These are phyloP conservation scores for Fundulus diaphanus DNA, from an alignment of 2,797 vertebrate species.

Conservation along the genomic window DNA sequence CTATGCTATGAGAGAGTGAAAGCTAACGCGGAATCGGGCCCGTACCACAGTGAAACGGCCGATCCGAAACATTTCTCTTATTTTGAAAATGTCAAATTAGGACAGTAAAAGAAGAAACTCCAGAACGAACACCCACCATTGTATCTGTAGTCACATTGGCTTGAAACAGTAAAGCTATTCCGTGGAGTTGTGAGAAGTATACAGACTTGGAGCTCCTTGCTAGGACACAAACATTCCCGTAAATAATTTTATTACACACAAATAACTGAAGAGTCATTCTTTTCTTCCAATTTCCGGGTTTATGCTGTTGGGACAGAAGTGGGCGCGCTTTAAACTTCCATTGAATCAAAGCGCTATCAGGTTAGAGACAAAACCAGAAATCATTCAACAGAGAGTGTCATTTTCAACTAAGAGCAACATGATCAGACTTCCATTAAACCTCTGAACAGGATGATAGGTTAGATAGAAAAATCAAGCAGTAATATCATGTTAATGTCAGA, in stretches of 20 bases:
- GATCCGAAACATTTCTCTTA: neutral
- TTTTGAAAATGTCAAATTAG: neutral
- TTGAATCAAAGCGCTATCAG: neutral
- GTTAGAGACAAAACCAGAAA: neutral
- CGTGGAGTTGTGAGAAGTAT: neutral
- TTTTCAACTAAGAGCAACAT: neutral
- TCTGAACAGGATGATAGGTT: neutral
- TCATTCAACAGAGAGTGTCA: neutral
- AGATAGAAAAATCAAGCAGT: neutral
- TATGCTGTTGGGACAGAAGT: neutral
- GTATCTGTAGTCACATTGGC: neutral
- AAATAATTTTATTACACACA: neutral
- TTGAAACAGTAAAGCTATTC: neutral
- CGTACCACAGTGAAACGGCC: neutral
- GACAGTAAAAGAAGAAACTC: neutral
- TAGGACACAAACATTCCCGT: neutral
- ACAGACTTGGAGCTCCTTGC: neutral
- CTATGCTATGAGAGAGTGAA: neutral
- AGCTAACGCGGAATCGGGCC: neutral
- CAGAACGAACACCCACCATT: neutral
- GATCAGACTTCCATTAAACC: neutral
- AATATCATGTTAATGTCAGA: neutral
- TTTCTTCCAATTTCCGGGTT: neutral
- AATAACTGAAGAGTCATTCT: neutral
- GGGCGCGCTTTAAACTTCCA: neutral